These are phyloP conservation scores for Nannoperca australis DNA, from an alignment of 2,797 vertebrate species.

Conservation along the genomic window DNA sequence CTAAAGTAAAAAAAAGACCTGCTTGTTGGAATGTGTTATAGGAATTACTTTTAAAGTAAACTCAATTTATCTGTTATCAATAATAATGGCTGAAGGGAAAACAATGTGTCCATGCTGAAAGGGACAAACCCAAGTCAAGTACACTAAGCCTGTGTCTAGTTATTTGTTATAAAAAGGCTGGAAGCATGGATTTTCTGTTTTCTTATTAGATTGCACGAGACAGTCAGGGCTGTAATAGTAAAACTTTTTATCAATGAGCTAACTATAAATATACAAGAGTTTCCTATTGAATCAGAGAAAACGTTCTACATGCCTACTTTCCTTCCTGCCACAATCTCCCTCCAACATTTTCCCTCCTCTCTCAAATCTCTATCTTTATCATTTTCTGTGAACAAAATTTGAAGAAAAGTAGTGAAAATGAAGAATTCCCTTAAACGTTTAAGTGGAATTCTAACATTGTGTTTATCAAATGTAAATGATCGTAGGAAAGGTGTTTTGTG, in stretches of 20 bases:
- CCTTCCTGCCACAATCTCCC: slow-evolving; percentile 31
- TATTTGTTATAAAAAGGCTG: not conserved
- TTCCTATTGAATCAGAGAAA: slow-evolving; percentile 37
- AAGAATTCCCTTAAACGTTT: not conserved
- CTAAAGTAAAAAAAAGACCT: not conserved
- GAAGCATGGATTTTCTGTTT: slow-evolving; percentile 8
- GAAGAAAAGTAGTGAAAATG: not conserved
- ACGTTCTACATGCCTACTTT: slow-evolving; percentile 27
- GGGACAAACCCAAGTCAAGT: not conserved
- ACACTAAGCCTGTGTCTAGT: not conserved
- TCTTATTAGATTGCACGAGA: not conserved
- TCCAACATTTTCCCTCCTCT: not conserved
- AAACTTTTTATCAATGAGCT: not conserved
- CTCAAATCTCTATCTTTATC: not conserved
- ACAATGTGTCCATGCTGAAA: not conserved
- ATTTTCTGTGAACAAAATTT: not conserved
- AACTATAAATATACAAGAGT: not conserved
- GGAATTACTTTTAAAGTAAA: not conserved
- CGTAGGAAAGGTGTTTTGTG: not conserved
- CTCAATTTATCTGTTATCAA: not conserved
- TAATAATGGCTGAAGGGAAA: too few relatives aligned
- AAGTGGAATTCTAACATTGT: not conserved
- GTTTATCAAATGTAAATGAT: not conserved
- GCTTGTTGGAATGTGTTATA: too few relatives aligned
- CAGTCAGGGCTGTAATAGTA: not conserved